Evolutionary conservation across 2,113 vertebrate species (phyloP).

Genomic region (Plecturocebus donacophilus): DNA sequence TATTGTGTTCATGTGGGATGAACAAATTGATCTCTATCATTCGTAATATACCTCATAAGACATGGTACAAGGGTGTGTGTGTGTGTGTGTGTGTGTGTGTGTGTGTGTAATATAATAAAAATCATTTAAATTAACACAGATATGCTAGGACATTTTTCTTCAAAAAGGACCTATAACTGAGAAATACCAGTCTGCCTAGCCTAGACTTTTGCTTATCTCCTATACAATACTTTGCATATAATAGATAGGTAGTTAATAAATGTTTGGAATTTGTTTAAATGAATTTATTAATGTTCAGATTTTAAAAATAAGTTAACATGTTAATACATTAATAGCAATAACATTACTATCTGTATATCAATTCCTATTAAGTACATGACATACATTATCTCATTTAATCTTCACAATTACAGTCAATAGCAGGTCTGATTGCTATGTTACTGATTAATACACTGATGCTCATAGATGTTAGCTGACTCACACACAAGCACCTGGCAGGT

Average conservation of each 20-base stretch:
- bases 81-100: background rate
- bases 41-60: background rate
- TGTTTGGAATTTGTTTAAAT: conserved; percentile 11
- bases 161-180: background rate
- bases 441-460: background rate
- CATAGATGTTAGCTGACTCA: background rate
- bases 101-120: background rate
- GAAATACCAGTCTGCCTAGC: background rate
- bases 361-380: background rate
- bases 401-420: background rate
- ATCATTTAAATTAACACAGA: background rate
- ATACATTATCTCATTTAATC: background rate
- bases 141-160: background rate
- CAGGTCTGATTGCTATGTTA: background rate
- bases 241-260: background rate
- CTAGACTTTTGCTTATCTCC: background rate
- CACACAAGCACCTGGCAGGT: background rate
- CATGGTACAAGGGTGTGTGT: background rate
- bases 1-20: background rate
- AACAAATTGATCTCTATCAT: background rate
- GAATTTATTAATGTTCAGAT: background rate
- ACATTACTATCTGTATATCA: background rate
- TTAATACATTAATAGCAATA: background rate
- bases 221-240: background rate
- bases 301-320: background rate